Base-by-base conservation (phyloP, 92 coral and sea anemone genomes). In the Phenganax stokvisi region DNA sequence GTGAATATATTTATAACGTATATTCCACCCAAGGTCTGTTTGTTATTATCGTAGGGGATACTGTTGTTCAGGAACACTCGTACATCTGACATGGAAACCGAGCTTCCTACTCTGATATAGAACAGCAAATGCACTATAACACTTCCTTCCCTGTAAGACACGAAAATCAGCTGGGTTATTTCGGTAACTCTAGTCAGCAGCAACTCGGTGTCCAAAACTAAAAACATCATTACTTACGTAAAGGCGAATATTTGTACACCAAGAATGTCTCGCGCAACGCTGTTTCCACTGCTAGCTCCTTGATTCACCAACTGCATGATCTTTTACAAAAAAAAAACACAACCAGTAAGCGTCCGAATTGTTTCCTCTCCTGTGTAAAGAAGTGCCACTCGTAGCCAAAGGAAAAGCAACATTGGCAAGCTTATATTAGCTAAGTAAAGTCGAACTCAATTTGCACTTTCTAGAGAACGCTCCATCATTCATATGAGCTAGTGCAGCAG, bases 141-240 rank as follows among this genome's bases (percentile, higher is more conserved):
- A 60, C 81, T 77, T 62, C 71, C 81, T 62, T 77, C 3, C 66
- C 81, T 77, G 69, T 6, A 77, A 58, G 51, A 62, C 27, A 31
- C 3, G 61, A 68, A 68, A 16, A 28, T 30, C 29, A 68, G 47
- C 30, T 12, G 47, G 2, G 47, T 37, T 2, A 37, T 37, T 37
- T 37, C 5, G 47, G 47, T 2, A 37, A 37, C 47, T 37, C 5
- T 37, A 37, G 47, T 37, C 47, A 5, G 47, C 47, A 37, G 5
- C 47, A 37, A 37, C 47, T 37, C 47, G 47, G 47, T 37, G 47
- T 37, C 47, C 20, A 59, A 13, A 3, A 59, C 0, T 13, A 59
- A 64, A 25, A 25, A 44, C 27, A 64, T 30, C 65, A 25, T 25
- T 64, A 64, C 70, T 64, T 64, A 64, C 70, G 70, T 0, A 64